Evolutionary conservation across 2,888 invertebrate genomes (phyloP).

Genomic region (Iphiclides podalirius): DNA sequence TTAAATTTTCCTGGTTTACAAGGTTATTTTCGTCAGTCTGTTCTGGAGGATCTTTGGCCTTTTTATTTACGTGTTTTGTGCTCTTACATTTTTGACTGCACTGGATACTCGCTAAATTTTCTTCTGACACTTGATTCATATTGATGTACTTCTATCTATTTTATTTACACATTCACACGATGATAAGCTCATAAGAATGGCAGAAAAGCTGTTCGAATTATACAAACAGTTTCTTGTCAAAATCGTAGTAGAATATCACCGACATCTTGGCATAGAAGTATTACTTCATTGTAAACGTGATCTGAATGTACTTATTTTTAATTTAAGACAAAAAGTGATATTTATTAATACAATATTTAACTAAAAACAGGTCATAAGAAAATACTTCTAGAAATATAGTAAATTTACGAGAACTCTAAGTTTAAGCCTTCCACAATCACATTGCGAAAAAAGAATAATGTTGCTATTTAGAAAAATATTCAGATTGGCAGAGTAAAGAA

Average conservation of each 20-base stretch:
- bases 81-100: conserved; percentile 64
- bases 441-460: conserved; percentile 58
- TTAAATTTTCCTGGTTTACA: conserved; percentile 60
- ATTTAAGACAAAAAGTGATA: conserved; percentile 38
- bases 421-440: conserved; percentile 63
- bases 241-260: conserved; percentile 70
- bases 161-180: conserved; percentile 69
- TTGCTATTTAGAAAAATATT: conserved; percentile 33
- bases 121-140: conserved; percentile 70
- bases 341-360: conserved; percentile 41
- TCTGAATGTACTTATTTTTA: conserved; percentile 41
- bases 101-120: conserved; percentile 63
- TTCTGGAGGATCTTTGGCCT: conserved; percentile 73
- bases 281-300: conserved; percentile 47
- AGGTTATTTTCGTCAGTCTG: conserved; percentile 56
- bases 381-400: conserved; percentile 51
- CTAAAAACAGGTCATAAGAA: conserved; percentile 48
- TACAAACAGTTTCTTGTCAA: conserved; percentile 71
- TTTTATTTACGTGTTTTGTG: conserved; percentile 69
- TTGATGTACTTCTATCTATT: conserved; percentile 60
- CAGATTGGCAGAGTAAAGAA: conserved; percentile 1
- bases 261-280: conserved; percentile 71
- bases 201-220: conserved; percentile 53
- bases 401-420: conserved; percentile 50
- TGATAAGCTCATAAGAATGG: conserved; percentile 56